Evolutionary conservation across 2,113 vertebrate species (phyloP).

Genomic region (Festucalex cinctus): DNA sequence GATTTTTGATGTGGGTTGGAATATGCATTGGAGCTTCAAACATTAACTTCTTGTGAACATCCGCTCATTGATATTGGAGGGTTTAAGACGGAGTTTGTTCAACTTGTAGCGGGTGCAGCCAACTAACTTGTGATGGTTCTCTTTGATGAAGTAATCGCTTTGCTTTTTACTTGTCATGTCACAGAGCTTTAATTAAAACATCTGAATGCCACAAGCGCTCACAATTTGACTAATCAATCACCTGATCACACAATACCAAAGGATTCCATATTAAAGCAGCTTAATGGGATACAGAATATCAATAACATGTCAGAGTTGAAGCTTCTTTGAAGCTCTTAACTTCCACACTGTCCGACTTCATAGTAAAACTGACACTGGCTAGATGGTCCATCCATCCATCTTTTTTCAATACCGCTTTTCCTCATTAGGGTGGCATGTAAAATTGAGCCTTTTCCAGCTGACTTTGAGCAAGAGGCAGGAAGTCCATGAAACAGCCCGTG

Average conservation of each 20-base stretch:
- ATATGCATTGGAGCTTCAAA: conserved; percentile 72
- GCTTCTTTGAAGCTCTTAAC: conserved; percentile 31
- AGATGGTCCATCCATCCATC: not conserved
- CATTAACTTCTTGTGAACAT: conserved; percentile 56
- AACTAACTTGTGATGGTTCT: conserved; percentile 12
- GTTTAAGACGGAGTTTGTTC: conserved; percentile 39
- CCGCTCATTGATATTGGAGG: conserved; percentile 42
- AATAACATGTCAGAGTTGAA: conserved; percentile 45
- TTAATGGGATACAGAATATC: conserved; percentile 20
- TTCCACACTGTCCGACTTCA: conserved; percentile 42
- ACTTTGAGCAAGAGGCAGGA: too few relatives aligned
- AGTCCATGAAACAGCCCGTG: too few relatives aligned
- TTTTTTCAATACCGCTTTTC: not conserved
- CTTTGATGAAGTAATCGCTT: conserved; percentile 18
- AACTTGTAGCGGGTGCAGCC: conserved; percentile 26
- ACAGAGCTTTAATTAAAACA: conserved; percentile 18
- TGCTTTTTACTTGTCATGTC: conserved; percentile 11
- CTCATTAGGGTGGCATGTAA: not conserved
- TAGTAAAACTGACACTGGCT: conserved; percentile 13
- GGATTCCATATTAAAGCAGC: conserved; percentile 1
- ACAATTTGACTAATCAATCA: conserved; percentile 10
- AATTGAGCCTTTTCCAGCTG: too few relatives aligned
- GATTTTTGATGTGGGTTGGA: conserved; percentile 65
- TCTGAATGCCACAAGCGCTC: not conserved
- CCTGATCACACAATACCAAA: conserved; percentile 1